Evolutionary conservation across 2,113 vertebrate genomes (phyloP), one percentile per base, ranked within the genome.

Genomic region (Aldabrachelys gigantea): DNA sequence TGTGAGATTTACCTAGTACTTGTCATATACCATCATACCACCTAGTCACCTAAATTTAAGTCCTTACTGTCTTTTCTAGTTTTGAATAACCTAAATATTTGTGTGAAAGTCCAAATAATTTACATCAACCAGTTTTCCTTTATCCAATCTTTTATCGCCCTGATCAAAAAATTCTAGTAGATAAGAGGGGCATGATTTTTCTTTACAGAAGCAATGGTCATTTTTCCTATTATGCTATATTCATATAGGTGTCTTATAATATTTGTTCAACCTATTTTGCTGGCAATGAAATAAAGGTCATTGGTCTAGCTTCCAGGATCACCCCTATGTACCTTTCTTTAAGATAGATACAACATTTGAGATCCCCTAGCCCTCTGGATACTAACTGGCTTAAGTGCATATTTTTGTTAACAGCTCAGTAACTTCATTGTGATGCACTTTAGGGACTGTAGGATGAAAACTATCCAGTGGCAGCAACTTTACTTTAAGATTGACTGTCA

Each of bases 401-500:
- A 52, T 72, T 29, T 90, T 50, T 72, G 5, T 27, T 53, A 79
- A 8, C 10, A 88, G 17, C 53, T 94, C 5, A 10, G 29, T n/a
- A 88, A 38, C 62, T 72, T 86, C 44, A 89, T 59, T 57, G 24
- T 57, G 25, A 57, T 27, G 22, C 25, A 38, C 56, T 89, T 81
- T n/a, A 50, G 1, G 88, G 81, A 56, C 54, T 25, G 85, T 80
- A 27, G 44, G 78, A 82, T 56, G 21, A 76, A 82, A 94, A 80
- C 8, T 21, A 57, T 2, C 72, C 11, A 41, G 56, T 57, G 56
- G 10, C 25, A 27, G 56, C 56, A 57, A 57, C 56, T 85, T 85
- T 49, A 10, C 27, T 59, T 90, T 53, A 31, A 94, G 93, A 94
- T 94, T 96, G 95, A 91, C 94, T 95, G 65, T 79, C 35, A 72